Percentiles rank a stretch among this genome's conserved stretches.
Conservation (phyloP, 2,888 invertebrate genomes). For the Horisme vitalbata region DNA sequence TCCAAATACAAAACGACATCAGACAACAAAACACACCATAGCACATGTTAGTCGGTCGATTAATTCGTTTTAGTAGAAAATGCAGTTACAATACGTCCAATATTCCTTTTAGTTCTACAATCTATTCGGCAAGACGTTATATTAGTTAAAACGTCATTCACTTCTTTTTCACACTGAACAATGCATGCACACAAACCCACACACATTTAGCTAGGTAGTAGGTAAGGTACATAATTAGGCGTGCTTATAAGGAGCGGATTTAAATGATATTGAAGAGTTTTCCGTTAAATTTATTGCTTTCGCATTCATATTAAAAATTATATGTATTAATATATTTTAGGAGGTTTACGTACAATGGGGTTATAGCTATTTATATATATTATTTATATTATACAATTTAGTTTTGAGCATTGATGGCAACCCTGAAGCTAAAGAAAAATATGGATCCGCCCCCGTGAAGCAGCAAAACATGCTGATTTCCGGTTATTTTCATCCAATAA, state of each 20-base stretch:
- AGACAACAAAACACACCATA: too few relatives aligned
- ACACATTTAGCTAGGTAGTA: slow-evolving; percentile 27
- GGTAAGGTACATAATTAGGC: slow-evolving; percentile 29
- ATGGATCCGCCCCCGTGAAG: slow-evolving; percentile 4
- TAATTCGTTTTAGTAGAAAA: slow-evolving; percentile 6
- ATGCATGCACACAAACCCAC: slow-evolving; percentile 53
- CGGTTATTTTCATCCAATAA: slow-evolving; percentile 4
- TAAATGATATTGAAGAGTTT: background rate
- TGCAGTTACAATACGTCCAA: background rate
- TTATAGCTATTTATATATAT: too few relatives aligned
- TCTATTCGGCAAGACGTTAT: slow-evolving; percentile 6
- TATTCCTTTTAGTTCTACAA: background rate
- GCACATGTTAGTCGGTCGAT: too few relatives aligned
- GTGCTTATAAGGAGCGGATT: slow-evolving; percentile 19
- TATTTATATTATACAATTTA: too few relatives aligned
- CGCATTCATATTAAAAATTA: too few relatives aligned
- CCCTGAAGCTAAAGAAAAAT: too few relatives aligned
- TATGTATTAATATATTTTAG: too few relatives aligned
- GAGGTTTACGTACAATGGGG: too few relatives aligned
- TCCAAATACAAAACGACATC: too few relatives aligned
- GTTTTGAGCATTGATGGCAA: too few relatives aligned
- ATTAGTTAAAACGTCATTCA: slow-evolving; percentile 70
- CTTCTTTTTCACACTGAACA: slow-evolving; percentile 69
- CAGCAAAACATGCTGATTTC: slow-evolving; percentile 14
- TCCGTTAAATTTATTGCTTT: background rate